Conservation (phyloP, 2,797 vertebrate species). For the Lacerta viridis region DNA sequence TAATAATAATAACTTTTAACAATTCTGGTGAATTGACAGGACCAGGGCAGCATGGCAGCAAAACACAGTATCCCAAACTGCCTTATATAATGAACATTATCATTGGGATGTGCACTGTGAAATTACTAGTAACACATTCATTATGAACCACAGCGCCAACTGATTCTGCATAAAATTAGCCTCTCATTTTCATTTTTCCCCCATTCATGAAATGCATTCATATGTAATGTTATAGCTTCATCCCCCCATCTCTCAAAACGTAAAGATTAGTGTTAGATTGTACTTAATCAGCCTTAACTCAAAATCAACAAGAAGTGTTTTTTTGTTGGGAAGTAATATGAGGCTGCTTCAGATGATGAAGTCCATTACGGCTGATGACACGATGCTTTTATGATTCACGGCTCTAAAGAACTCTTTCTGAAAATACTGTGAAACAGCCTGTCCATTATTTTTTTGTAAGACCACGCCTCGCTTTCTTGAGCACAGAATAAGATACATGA, state of each 20-base stretch:
- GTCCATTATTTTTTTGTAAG: not conserved
- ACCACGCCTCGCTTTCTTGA: not conserved
- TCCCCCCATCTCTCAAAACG: not conserved
- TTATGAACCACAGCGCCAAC: not conserved
- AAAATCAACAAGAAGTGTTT: slow-evolving; percentile 3
- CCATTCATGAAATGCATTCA: not conserved
- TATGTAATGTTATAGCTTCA: slow-evolving; percentile 1
- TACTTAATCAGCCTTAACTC: slow-evolving; percentile 36
- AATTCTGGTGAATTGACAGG: no score
- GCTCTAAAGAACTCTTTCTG: not conserved
- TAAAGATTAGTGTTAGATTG: slow-evolving; percentile 14
- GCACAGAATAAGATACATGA: not conserved
- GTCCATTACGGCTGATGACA: slow-evolving; percentile 25
- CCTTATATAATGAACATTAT: not conserved
- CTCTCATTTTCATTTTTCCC: not conserved
- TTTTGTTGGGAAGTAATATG: slow-evolving; percentile 28
- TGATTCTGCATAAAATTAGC: not conserved
- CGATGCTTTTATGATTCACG: not conserved
- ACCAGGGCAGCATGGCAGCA: not conserved
- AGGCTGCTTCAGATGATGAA: slow-evolving; percentile 25
- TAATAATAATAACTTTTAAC: no score
- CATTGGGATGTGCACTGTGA: not conserved
- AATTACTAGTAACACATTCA: slow-evolving; percentile 10
- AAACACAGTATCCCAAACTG: not conserved
- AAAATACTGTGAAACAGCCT: slow-evolving; percentile 8